Conservation (phyloP, 2,797 vertebrate species). For the Muscicapa comitata region DNA sequence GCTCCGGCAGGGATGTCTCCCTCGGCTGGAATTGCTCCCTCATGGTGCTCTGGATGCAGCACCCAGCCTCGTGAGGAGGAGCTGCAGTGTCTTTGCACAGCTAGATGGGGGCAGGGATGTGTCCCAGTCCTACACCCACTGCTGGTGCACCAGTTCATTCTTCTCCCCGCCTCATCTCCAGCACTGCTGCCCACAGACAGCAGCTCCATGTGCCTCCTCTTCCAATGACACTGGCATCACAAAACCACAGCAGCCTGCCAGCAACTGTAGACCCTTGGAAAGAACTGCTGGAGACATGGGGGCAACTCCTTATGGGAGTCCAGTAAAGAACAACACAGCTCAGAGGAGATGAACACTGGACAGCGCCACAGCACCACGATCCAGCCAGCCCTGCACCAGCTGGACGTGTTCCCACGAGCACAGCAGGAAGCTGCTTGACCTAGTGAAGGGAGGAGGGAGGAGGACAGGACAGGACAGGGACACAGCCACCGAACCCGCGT, state of each 20-base stretch:
- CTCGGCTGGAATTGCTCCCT: background rate
- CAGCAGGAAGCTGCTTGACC: background rate
- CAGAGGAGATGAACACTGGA: accelerated
- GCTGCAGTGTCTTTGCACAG: accelerated
- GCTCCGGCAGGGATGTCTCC: background rate
- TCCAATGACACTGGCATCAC: accelerated
- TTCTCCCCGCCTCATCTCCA: accelerated
- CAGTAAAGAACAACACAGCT: background rate
- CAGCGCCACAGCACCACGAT: accelerated
- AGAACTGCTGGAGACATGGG: background rate
- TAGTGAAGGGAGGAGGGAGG: background rate
- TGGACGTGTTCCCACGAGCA: accelerated
- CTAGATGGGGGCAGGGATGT: background rate
- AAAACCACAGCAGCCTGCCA: accelerated
- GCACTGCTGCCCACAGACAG: accelerated
- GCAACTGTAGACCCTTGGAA: background rate
- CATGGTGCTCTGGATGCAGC: background rate
- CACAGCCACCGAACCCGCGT: accelerated
- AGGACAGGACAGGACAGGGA: background rate
- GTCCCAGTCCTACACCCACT: background rate
- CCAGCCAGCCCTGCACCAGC: background rate
- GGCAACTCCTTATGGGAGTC: background rate
- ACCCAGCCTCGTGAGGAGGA: background rate
- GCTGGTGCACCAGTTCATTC: background rate
- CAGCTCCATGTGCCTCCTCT: background rate